phyloP scores from a whole-genome alignment of 2,113 vertebrate genomes.

The Prolemur simus region DNA sequence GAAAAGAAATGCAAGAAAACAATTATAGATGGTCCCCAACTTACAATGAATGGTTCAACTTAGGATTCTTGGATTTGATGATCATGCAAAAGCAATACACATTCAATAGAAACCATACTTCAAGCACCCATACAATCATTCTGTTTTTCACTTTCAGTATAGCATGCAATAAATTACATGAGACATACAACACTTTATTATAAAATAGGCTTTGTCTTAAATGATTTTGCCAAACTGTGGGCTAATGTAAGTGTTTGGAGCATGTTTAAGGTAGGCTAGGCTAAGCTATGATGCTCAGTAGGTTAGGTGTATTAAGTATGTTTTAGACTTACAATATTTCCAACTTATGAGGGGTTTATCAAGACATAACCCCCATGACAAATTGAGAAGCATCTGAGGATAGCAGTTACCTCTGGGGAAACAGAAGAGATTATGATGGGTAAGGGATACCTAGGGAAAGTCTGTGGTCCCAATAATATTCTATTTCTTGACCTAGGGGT shows the following conservation, averaged over 20 bases:
- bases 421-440: not conserved
- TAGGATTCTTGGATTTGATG: not conserved
- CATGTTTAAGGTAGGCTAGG: not conserved
- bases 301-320: not conserved
- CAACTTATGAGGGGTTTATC: not conserved
- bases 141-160: not conserved
- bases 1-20: constrained; percentile 30
- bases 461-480: not conserved
- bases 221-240: not conserved
- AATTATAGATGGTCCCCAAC: not conserved
- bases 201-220: not conserved
- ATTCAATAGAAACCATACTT: not conserved
- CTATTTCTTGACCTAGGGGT: not conserved
- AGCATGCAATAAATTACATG: not conserved
- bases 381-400: not conserved
- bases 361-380: not conserved
- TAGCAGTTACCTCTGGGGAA: not conserved
- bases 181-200: not conserved
- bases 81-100: not conserved
- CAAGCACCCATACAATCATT: not conserved
- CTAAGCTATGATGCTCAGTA: not conserved
- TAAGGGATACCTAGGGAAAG: not conserved
- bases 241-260: not conserved
- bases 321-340: not conserved
- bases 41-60: not conserved